Conservation (phyloP, 2,888 invertebrate species). For the Metallyticus violacea region DNA sequence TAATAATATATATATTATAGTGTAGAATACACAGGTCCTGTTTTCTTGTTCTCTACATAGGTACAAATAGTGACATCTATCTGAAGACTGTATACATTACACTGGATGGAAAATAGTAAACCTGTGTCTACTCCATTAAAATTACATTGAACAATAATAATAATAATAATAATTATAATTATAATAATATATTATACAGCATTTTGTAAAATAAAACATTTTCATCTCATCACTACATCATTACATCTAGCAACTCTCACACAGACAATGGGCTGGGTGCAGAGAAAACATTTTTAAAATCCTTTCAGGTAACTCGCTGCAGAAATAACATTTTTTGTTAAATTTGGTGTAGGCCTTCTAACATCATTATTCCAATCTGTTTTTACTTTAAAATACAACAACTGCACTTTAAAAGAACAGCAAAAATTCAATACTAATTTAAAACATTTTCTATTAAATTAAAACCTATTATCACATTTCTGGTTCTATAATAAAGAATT, state of each 20-base stretch:
- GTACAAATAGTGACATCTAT: conserved; percentile 11
- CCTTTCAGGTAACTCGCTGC: conserved; percentile 10
- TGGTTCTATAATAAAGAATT: not conserved
- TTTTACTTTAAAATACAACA: not conserved
- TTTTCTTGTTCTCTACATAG: not conserved
- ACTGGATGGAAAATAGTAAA: not conserved
- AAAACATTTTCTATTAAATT: conserved; percentile 7
- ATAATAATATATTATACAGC: not conserved
- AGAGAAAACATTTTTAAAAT: not conserved
- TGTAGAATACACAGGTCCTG: not conserved
- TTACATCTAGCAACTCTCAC: not conserved
- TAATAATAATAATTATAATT: not conserved
- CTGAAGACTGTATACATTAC: not conserved
- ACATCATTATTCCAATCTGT: not conserved
- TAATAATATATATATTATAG: not conserved
- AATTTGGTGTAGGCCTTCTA: conserved; percentile 12
- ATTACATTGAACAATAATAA: not conserved
- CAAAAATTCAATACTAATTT: not conserved
- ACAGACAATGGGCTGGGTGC: not conserved
- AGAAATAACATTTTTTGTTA: not conserved
- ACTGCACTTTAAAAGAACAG: not conserved
- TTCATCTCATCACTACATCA: not conserved
- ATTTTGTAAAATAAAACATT: not conserved
- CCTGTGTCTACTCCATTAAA: not conserved
- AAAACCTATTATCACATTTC: conserved; percentile 11